Evolutionary conservation across 1,140 invertebrate genomes (phyloP).

Genomic region (Apis florea): DNA sequence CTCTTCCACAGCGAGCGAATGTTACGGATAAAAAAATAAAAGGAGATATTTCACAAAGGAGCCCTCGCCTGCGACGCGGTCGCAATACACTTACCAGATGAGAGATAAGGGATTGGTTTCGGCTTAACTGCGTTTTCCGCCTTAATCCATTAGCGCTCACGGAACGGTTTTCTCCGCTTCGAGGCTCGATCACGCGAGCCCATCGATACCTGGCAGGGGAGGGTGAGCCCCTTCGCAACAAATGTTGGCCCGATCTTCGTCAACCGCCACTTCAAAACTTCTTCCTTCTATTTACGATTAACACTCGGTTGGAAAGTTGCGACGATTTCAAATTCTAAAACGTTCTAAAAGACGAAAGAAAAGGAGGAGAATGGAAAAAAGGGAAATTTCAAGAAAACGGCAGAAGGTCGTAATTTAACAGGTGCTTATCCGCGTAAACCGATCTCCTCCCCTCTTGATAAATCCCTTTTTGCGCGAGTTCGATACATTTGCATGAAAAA

Average conservation of each 20-base stretch:
- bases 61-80: slow-evolving; percentile 24
- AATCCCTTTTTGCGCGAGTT: not conserved
- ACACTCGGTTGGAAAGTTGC: too few relatives aligned
- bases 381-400: too few relatives aligned
- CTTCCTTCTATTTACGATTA: too few relatives aligned
- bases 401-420: not conserved
- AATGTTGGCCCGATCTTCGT: too few relatives aligned
- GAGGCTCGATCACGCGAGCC: slow-evolving; percentile 58
- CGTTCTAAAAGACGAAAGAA: too few relatives aligned
- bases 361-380: too few relatives aligned
- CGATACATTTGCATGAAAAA: slow-evolving; percentile 3
- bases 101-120: slow-evolving; percentile 69
- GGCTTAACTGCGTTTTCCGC: slow-evolving; percentile 68
- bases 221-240: not conserved
- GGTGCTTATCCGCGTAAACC: not conserved
- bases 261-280: too few relatives aligned
- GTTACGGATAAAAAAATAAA: slow-evolving; percentile 16
- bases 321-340: too few relatives aligned
- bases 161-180: slow-evolving; percentile 58
- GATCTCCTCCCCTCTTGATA: not conserved
- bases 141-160: slow-evolving; percentile 69
- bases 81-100: slow-evolving; percentile 65
- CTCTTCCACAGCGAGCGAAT: not conserved
- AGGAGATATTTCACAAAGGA: slow-evolving; percentile 60
- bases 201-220: slow-evolving; percentile 1